Percentiles rank a stretch among this genome's conserved stretches.
Conservation (phyloP, 1,140 invertebrate species). For the Hylyphantes graminicola region DNA sequence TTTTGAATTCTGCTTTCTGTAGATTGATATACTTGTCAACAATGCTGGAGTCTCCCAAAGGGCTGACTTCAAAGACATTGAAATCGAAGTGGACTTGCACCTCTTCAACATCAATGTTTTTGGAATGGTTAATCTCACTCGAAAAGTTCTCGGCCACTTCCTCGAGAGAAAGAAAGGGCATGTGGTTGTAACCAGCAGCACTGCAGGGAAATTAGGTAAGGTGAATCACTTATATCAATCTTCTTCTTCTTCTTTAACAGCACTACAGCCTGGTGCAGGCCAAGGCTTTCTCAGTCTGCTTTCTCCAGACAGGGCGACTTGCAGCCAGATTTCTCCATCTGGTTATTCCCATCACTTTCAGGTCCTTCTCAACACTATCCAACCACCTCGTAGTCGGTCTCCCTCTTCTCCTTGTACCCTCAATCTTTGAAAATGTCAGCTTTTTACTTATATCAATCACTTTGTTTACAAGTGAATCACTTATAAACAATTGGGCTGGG, state of each 20-base stretch:
- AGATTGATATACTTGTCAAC: constrained; percentile 80
- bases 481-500: too few relatives aligned
- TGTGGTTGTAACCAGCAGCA: constrained; percentile 78
- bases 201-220: constrained; percentile 75
- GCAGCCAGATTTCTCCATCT: too few relatives aligned
- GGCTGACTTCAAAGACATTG: constrained; percentile 80
- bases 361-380: too few relatives aligned
- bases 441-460: too few relatives aligned
- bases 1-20: not conserved
- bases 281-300: too few relatives aligned
- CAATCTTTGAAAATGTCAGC: too few relatives aligned
- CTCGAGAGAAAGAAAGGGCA: constrained; percentile 73
- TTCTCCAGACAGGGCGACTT: too few relatives aligned
- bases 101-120: constrained; percentile 88
- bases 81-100: constrained; percentile 79
- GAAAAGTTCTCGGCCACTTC: constrained; percentile 77
- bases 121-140: constrained; percentile 77
- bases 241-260: not conserved
- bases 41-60: constrained; percentile 86
- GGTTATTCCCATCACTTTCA: too few relatives aligned
- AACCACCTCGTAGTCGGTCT: too few relatives aligned
- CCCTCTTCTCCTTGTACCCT: not conserved
- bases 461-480: too few relatives aligned
- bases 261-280: too few relatives aligned
- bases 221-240: not conserved